Percentiles rank a stretch among this genome's conserved stretches.
These are phyloP conservation scores for Diachrysia chrysitis DNA, from an alignment of 2,888 invertebrate species.

Conservation along the genomic window DNA sequence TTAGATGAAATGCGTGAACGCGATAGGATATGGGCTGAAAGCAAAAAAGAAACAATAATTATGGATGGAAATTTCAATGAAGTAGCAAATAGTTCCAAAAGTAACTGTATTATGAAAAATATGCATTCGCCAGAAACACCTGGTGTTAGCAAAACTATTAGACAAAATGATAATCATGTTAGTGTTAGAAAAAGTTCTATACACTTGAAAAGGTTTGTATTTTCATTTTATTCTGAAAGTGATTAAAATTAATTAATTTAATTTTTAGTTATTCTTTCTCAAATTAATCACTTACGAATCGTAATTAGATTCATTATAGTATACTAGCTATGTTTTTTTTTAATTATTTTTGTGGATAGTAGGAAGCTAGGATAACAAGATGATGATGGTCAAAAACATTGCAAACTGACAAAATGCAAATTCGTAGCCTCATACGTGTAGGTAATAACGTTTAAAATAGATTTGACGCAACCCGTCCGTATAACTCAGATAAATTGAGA, in stretches of 20 bases:
- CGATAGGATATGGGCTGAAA: conserved; percentile 79
- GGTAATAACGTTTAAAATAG: conserved; percentile 72
- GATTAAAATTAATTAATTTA: background rate
- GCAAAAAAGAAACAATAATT: conserved; percentile 64
- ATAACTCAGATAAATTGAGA: conserved; percentile 65
- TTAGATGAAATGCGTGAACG: conserved; percentile 85
- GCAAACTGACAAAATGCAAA: conserved; percentile 31
- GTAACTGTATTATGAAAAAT: conserved; percentile 50
- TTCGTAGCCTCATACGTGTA: conserved; percentile 43
- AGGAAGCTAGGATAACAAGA: background rate
- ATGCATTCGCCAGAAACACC: conserved; percentile 54
- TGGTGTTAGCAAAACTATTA: conserved; percentile 52
- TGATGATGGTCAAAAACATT: conserved; percentile 10
- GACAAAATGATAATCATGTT: conserved; percentile 51
- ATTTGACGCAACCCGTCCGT: conserved; percentile 67
- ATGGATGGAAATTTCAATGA: conserved; percentile 83
- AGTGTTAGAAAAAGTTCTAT: conserved; percentile 56
- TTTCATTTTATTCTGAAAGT: background rate
- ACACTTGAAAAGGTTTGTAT: conserved; percentile 66
- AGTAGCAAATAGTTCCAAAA: conserved; percentile 68
- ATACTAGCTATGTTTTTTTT: background rate
- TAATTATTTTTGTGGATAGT: background rate
- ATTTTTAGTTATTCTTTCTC: background rate
- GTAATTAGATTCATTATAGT: background rate
- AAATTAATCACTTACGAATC: background rate